Conservation (phyloP, 2,113 vertebrate species). For the Plectropomus leopardus region DNA sequence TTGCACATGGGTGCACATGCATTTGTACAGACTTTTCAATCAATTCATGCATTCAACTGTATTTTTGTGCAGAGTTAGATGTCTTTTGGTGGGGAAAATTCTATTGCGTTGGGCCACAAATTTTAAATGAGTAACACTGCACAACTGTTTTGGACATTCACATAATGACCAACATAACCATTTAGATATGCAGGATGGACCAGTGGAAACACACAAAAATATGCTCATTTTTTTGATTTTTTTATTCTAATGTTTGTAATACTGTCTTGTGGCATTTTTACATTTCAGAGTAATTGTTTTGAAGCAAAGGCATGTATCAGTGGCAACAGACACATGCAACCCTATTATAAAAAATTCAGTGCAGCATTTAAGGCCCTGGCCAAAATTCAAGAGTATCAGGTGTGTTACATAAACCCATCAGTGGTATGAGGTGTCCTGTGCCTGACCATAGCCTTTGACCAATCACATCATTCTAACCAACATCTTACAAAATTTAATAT, state of each 20-base stretch:
- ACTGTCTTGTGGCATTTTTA: not conserved
- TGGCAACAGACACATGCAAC: conserved; percentile 25
- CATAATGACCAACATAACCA: too few relatives aligned
- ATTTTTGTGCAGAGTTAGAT: not conserved
- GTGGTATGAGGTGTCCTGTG: conserved; percentile 52
- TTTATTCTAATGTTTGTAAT: too few relatives aligned
- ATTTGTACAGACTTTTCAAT: conserved; percentile 1
- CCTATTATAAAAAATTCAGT: conserved; percentile 72
- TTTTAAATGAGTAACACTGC: not conserved
- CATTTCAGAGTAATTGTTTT: conserved; percentile 2
- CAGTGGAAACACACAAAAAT: not conserved
- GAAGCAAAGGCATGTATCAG: conserved; percentile 8
- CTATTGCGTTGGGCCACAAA: not conserved
- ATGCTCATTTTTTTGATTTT: not conserved
- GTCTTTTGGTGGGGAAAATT: not conserved
- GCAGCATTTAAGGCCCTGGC: conserved; percentile 34
- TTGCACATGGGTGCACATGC: not conserved
- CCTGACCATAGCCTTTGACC: conserved; percentile 38
- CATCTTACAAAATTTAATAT: not conserved
- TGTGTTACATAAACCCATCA: conserved; percentile 51
- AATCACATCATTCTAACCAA: conserved; percentile 40
- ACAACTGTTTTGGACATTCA: too few relatives aligned
- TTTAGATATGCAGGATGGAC: not conserved
- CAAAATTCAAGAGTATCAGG: conserved; percentile 72
- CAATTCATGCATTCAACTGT: not conserved